phyloP scores from a whole-genome alignment of 1,140 invertebrate species.

The Neodiprion lecontei region DNA sequence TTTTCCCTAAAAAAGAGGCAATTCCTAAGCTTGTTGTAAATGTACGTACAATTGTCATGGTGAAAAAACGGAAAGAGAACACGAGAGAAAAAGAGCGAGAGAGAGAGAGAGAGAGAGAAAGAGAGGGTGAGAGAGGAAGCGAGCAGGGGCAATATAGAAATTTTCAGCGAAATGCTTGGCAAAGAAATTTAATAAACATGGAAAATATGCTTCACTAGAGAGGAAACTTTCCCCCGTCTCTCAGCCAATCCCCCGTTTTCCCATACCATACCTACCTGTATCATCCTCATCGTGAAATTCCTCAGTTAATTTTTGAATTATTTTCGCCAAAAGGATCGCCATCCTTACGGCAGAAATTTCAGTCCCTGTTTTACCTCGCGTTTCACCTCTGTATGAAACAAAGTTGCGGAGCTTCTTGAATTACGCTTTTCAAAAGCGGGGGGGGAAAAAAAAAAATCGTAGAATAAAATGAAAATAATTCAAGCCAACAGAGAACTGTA shows the following conservation, averaged over 20 bases:
- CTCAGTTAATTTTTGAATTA: constrained; percentile 37
- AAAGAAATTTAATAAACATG: constrained; percentile 44
- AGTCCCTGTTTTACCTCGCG: constrained; percentile 12
- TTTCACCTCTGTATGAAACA: too few relatives aligned
- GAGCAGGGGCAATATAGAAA: background rate
- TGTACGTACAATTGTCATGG: too few relatives aligned
- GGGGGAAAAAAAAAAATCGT: too few relatives aligned
- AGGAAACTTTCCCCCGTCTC: too few relatives aligned
- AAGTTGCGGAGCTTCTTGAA: too few relatives aligned
- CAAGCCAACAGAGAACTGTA: too few relatives aligned
- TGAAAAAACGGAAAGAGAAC: too few relatives aligned
- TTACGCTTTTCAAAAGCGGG: too few relatives aligned
- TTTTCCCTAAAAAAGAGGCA: too few relatives aligned
- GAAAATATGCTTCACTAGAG: constrained; percentile 24
- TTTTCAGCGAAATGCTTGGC: constrained; percentile 9
- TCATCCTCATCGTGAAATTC: constrained; percentile 26
- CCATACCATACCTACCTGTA: background rate
- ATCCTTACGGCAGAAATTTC: constrained; percentile 32
- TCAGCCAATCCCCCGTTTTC: too few relatives aligned
- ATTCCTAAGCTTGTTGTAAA: too few relatives aligned
- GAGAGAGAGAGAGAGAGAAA: background rate
- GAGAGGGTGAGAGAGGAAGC: background rate
- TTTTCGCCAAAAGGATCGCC: constrained; percentile 25
- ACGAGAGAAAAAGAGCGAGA: background rate
- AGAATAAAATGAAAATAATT: too few relatives aligned